Evolutionary conservation across 2,888 invertebrate genomes (phyloP), one percentile per base, ranked within the genome.

Genomic region (Caenorhabditis panamensis): DNA sequence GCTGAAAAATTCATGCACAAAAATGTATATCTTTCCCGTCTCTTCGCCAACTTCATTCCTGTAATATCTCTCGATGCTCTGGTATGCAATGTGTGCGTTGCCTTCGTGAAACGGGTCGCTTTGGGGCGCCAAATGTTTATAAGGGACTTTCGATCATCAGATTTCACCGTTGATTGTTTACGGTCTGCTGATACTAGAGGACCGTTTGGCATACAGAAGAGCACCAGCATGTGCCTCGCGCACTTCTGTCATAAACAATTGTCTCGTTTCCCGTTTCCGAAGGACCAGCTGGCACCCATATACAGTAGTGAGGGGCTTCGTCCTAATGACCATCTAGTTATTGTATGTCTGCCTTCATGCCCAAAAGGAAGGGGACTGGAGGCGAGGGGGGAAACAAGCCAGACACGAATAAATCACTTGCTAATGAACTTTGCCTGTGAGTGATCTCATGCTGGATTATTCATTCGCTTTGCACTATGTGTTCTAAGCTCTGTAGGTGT

Each of bases 1-100:
- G 54, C 75, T 75, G 75, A 75, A 75, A 75, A 75, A 75, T 75
- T 75, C 75, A 75, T 75, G 66, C 75, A 75, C 75, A 75, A 75
- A 75, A 75, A 75, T 75, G 75, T 75, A 75, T 75, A 75, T 75
- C 66, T 75, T 67, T 59, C 66, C 24, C 36, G 13, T 26, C 26
- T 47, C 28, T 36, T 31, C 22, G 28, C 53, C 56, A 62, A 44
- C 47, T 36, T 26, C 20, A 28, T 37, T 54, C 66, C 75, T 75
- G 75, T 75, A 75, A 75, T 75, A 31, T 31, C 31, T n/a, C n/a
- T n/a, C n/a, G n/a, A n/a, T n/a, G n/a, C n/a, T n/a, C n/a, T n/a
- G n/a, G n/a, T n/a, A n/a, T n/a, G 31, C 31, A 31, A 31, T 31
- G 31, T n/a, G n/a, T 31, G 31, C 31, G 31, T 31, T 31, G 31